A percentile compares a stretch with the other conserved stretches of the same genome.
Conservation (phyloP, 2,113 vertebrate species). For the Oreochromis spilurus region DNA sequence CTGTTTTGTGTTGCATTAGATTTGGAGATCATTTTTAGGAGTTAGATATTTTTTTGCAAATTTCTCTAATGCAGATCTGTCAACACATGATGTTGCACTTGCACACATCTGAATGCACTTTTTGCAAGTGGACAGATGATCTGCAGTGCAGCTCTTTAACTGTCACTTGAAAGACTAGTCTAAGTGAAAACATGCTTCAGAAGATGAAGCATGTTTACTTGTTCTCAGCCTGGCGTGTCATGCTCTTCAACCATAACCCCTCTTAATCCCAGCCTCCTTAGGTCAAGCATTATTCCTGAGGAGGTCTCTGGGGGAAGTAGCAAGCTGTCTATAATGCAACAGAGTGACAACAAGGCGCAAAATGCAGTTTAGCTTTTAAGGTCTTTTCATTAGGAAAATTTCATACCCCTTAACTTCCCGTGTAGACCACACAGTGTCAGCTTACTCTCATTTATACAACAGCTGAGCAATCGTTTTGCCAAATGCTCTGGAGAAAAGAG, state of each 20-base stretch:
- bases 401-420: background rate
- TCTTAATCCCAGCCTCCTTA: conserved; percentile 9
- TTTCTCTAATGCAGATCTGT: background rate
- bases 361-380: background rate
- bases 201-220: conserved; percentile 17
- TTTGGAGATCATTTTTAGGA: background rate
- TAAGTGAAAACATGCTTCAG: conserved; percentile 20
- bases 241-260: background rate
- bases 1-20: background rate
- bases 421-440: background rate
- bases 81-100: background rate
- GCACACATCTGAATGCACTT: background rate
- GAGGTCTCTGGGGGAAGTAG: background rate
- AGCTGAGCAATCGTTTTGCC: background rate
- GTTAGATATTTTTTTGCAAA: background rate
- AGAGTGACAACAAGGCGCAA: background rate
- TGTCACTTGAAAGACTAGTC: conserved; percentile 4
- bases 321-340: background rate
- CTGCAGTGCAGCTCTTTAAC: background rate
- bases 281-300: conserved; percentile 4
- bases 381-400: background rate
- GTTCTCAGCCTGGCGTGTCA: background rate
- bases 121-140: background rate
- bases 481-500: background rate
- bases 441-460: background rate